A percentile compares a stretch with the other conserved stretches of the same genome.
These are phyloP conservation scores for Parnassius apollo DNA, from an alignment of 2,888 invertebrate species.

Conservation along the genomic window DNA sequence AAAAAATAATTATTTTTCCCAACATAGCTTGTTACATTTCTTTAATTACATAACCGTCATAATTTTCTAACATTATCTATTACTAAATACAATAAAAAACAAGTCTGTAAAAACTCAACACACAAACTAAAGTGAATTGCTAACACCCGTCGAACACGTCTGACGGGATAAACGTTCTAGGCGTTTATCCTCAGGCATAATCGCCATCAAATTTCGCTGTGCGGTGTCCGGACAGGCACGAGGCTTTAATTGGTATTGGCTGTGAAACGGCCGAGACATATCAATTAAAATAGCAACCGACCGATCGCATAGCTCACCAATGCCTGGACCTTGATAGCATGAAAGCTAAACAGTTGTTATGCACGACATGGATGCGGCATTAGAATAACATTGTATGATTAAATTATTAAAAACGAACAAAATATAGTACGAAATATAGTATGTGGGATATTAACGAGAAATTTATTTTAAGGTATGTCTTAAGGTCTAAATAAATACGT, in stretches of 20 bases:
- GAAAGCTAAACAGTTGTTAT: not conserved
- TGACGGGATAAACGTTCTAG: conserved; percentile 7
- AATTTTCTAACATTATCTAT: too few species aligned
- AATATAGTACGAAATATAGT: too few species aligned
- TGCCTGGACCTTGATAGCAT: conserved; percentile 39
- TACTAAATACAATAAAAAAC: too few species aligned
- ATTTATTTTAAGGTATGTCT: too few species aligned
- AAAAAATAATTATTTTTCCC: too few species aligned
- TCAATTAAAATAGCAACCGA: conserved; percentile 70
- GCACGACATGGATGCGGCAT: conserved; percentile 30
- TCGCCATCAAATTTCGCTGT: conserved; percentile 13
- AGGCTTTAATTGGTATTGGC: conserved; percentile 51
- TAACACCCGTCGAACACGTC: conserved; percentile 4
- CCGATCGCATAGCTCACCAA: conserved; percentile 37
- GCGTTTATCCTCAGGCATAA: conserved; percentile 1
- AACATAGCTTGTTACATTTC: too few species aligned
- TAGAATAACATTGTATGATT: too few species aligned
- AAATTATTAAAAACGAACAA: too few species aligned
- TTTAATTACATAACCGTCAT: too few species aligned
- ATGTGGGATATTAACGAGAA: too few species aligned
- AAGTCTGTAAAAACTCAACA: not conserved
- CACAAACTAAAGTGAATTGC: not conserved
- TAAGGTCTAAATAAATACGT: too few species aligned
- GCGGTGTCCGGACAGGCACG: conserved; percentile 15
- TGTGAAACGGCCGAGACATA: conserved; percentile 57